Conservation (phyloP, 2,888 invertebrate species). For the Nomada fucata region DNA sequence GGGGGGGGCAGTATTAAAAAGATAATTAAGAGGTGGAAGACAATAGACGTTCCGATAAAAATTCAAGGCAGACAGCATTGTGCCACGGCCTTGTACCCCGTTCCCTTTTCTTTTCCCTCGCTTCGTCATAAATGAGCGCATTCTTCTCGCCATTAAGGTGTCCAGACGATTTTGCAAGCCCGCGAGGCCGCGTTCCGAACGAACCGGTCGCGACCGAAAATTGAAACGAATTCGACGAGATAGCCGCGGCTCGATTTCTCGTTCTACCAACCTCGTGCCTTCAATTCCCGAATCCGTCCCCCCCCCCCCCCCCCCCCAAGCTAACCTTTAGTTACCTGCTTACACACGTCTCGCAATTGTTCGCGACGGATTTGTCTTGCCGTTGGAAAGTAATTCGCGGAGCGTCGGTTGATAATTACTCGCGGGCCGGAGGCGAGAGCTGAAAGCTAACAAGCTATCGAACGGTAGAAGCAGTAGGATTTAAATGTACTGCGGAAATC, state of each 20-base stretch:
- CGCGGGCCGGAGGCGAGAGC: conserved; percentile 24
- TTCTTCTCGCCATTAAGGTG: conserved; percentile 56
- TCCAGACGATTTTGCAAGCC: conserved; percentile 28
- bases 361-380: conserved; percentile 47
- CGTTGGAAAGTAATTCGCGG: conserved; percentile 56
- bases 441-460: conserved; percentile 60
- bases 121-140: conserved; percentile 54
- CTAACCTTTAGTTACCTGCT: no score
- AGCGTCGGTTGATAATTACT: conserved; percentile 60
- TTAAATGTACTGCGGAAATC: conserved; percentile 64
- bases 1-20: conserved; percentile 52
- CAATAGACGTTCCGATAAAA: conserved; percentile 68
- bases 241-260: not conserved
- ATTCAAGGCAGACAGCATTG: conserved; percentile 73
- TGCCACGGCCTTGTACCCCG: conserved; percentile 50
- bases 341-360: not conserved
- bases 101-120: conserved; percentile 53
- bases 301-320: no score
- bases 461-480: conserved; percentile 57
- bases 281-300: no score
- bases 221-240: not conserved
- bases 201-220: not conserved
- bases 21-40: conserved; percentile 67
- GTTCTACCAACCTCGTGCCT: no score
- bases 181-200: not conserved